A percentile compares a stretch with the other conserved stretches of the same genome.
phyloP scores from a whole-genome alignment of 1,140 invertebrate genomes.

The Drosophila miranda region DNA sequence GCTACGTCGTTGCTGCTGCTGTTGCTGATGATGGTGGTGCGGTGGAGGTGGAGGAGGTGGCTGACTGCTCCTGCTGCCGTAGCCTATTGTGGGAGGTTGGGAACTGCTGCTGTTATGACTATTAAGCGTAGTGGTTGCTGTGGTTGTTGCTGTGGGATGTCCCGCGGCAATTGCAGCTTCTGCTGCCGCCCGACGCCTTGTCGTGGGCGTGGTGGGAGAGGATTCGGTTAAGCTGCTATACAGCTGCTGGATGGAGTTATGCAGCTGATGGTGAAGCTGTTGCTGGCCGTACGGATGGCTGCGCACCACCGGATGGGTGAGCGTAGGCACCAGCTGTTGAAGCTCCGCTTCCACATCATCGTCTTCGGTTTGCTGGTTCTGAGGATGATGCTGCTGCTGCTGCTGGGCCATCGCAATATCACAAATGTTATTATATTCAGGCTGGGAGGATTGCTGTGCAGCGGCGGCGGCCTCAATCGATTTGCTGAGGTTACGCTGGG shows the following conservation, averaged over 20 bases:
- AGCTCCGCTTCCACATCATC: conserved; percentile 65
- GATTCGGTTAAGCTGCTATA: conserved; percentile 66
- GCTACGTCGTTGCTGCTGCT: conserved; percentile 47
- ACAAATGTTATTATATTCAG: conserved; percentile 77
- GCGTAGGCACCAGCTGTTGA: conserved; percentile 65
- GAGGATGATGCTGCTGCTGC: conserved; percentile 46
- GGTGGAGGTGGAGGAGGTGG: conserved; percentile 65
- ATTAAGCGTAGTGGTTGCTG: conserved; percentile 69
- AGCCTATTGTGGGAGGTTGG: conserved; percentile 35
- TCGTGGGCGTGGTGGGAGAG: conserved; percentile 60
- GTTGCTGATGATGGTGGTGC: conserved; percentile 27
- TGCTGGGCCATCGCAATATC: conserved; percentile 66
- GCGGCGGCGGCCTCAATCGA: conserved; percentile 76
- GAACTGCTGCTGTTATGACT: conserved; percentile 57
- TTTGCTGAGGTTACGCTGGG: conserved; percentile 81
- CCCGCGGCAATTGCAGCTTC: conserved; percentile 36
- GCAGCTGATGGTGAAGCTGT: conserved; percentile 48
- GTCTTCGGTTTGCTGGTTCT: conserved; percentile 39
- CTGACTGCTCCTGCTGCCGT: conserved; percentile 45
- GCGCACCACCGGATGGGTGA: conserved; percentile 67
- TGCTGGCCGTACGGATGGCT: conserved; percentile 32
- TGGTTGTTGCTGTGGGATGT: conserved; percentile 30
- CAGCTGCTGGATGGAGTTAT: conserved; percentile 58
- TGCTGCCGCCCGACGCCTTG: conserved; percentile 53
- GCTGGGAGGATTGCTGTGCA: conserved; percentile 63